Evolutionary conservation across 2,113 vertebrate genomes (phyloP).

Genomic region (Hyla sarda): DNA sequence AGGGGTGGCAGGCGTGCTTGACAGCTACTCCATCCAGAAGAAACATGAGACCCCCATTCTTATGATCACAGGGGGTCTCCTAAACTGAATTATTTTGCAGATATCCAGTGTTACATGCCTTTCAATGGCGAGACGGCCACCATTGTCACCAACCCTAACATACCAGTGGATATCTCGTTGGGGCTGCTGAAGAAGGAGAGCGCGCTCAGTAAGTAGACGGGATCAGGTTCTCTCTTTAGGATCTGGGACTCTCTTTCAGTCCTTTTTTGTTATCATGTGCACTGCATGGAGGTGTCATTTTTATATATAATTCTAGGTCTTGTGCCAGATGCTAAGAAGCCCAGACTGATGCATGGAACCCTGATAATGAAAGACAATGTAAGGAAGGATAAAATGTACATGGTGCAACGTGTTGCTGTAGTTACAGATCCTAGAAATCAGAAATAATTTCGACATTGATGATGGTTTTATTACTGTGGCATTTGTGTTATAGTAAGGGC

Average conservation of each 20-base stretch:
- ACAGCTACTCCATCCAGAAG: too few species aligned
- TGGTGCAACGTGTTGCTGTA: not conserved
- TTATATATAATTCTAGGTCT: constrained; percentile 73
- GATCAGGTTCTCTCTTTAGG: not conserved
- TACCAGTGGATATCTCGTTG: constrained; percentile 92
- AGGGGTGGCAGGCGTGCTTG: too few species aligned
- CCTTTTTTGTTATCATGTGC: too few species aligned
- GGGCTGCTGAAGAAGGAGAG: constrained; percentile 91
- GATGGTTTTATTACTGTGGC: too few species aligned
- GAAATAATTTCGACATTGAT: not conserved
- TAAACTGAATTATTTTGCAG: constrained; percentile 71
- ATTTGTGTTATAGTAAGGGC: too few species aligned
- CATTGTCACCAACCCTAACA: constrained; percentile 88
- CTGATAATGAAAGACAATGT: constrained; percentile 96
- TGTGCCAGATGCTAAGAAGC: constrained; percentile 86
- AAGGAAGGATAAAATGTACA: constrained; percentile 67
- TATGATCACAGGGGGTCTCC: too few species aligned
- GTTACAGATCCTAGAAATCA: not conserved
- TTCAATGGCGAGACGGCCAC: constrained; percentile 90
- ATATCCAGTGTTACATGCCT: constrained; percentile 91
- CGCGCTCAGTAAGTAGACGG: constrained; percentile 76
- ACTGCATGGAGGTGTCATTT: too few species aligned
- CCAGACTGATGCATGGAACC: constrained; percentile 88
- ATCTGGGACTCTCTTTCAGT: not conserved
- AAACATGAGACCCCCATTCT: not conserved